Evolutionary conservation across 2,113 vertebrate genomes (phyloP).

Genomic region (Mesitornis unicolor): DNA sequence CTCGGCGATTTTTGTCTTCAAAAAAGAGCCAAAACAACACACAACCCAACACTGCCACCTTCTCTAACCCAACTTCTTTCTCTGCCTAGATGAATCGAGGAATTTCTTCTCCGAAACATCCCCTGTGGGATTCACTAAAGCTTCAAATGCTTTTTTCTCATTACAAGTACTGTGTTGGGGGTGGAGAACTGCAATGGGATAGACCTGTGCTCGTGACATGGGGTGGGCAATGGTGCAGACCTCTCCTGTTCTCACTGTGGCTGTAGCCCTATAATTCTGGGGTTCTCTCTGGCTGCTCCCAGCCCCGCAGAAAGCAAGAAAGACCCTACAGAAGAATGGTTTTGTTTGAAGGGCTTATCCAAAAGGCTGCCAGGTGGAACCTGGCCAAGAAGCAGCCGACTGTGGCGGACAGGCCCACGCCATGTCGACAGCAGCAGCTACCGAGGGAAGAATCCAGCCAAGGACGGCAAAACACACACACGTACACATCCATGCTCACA

Average conservation of each 20-base stretch:
- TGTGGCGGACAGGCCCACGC: neutral
- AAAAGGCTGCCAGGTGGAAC: slow-evolving; percentile 5
- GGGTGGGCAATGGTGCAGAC: fast-evolving
- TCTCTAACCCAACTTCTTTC: neutral
- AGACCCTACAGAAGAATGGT: neutral
- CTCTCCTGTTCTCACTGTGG: neutral
- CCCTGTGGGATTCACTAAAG: neutral
- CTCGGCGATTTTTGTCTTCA: neutral
- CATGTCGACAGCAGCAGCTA: neutral
- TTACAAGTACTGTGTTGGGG: fast-evolving
- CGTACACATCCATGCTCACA: fast-evolving
- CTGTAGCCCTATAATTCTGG: fast-evolving
- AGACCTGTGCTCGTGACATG: fast-evolving
- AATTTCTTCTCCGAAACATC: neutral
- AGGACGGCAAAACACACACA: neutral
- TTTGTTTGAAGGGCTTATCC: neutral
- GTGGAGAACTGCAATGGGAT: neutral
- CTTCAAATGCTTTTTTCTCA: neutral
- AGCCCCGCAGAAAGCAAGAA: fast-evolving
- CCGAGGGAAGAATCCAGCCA: neutral
- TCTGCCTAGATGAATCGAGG: neutral
- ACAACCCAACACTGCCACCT: fast-evolving
- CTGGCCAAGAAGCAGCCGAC: slow-evolving; percentile 12
- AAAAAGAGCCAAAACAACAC: neutral
- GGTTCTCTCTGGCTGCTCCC: neutral